A percentile compares a stretch with the other conserved stretches of the same genome.
Conservation (phyloP, 2,797 vertebrate species). For the Geotrypetes seraphini region DNA sequence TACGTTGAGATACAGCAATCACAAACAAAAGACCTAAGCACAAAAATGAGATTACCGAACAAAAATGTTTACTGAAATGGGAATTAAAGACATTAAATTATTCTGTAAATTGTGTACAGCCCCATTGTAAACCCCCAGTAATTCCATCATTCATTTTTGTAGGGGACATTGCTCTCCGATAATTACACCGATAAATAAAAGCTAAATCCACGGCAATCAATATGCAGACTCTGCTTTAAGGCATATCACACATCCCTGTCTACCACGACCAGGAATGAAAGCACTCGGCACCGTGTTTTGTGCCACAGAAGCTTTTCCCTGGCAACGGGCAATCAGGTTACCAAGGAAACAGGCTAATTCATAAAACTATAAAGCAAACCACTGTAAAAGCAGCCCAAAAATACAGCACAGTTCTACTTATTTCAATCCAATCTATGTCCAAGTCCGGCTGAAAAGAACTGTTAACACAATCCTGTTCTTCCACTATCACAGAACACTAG, state of each 20-base stretch:
- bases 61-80: no score
- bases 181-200: neutral
- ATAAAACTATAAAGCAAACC: slow-evolving; percentile 51
- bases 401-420: no score
- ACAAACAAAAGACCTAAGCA: no score
- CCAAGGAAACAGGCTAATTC: slow-evolving; percentile 69
- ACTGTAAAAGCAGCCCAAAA: slow-evolving; percentile 18
- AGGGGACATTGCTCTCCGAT: neutral
- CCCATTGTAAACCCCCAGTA: no score
- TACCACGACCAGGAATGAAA: slow-evolving; percentile 59
- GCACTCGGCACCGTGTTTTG: slow-evolving; percentile 55
- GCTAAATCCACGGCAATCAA: slow-evolving; percentile 10
- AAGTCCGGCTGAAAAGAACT: no score
- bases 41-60: no score
- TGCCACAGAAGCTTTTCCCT: slow-evolving; percentile 74
- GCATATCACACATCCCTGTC: slow-evolving; percentile 30
- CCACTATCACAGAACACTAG: no score
- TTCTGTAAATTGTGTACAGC: no score
- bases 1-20: no score
- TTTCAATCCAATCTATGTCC: no score
- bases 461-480: no score
- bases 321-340: slow-evolving; percentile 83
- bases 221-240: slow-evolving; percentile 28
- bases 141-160: neutral
- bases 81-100: no score